These are phyloP conservation scores for Spicauda simplicius DNA, from an alignment of 2,888 invertebrate genomes.

Conservation along the genomic window DNA sequence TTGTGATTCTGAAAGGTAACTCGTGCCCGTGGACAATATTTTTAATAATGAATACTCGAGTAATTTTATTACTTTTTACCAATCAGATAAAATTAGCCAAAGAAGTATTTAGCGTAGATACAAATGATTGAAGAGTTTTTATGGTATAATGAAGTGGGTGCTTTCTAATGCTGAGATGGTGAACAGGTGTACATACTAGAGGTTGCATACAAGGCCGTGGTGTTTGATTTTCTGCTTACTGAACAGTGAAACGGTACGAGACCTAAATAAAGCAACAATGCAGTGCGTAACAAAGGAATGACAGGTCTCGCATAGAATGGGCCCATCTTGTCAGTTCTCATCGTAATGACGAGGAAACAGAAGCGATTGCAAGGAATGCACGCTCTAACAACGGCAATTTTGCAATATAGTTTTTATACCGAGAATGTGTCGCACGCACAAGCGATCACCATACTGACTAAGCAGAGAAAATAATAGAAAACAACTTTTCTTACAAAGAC, in stretches of 20 bases:
- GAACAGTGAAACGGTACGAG: constrained; percentile 56
- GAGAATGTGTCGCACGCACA: constrained; percentile 42
- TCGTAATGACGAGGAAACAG: constrained; percentile 57
- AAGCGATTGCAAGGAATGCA: constrained; percentile 49
- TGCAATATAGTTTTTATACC: constrained; percentile 47
- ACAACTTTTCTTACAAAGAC: constrained; percentile 11
- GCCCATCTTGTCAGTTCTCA: constrained; percentile 57
- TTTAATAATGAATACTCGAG: too few relatives aligned
- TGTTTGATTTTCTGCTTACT: constrained; percentile 45
- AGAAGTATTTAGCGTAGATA: too few relatives aligned
- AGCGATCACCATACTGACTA: constrained; percentile 8
- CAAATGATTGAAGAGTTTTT: too few relatives aligned
- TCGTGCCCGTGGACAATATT: too few relatives aligned
- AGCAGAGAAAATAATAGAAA: constrained; percentile 27
- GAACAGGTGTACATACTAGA: constrained; percentile 17
- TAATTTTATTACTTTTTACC: too few relatives aligned
- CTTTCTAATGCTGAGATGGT: constrained; percentile 26
- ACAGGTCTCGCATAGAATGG: constrained; percentile 56
- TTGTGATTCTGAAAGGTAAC: too few relatives aligned
- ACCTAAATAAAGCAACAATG: constrained; percentile 63
- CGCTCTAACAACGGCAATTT: constrained; percentile 53
- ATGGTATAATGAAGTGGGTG: constrained; percentile 14
- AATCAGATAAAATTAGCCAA: too few relatives aligned
- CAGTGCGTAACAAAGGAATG: constrained; percentile 70
- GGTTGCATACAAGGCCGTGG: constrained; percentile 42